Percentiles rank a stretch among this genome's conserved stretches.
Conservation (phyloP, 2,113 vertebrate genomes). For the Neolamprologus longior region DNA sequence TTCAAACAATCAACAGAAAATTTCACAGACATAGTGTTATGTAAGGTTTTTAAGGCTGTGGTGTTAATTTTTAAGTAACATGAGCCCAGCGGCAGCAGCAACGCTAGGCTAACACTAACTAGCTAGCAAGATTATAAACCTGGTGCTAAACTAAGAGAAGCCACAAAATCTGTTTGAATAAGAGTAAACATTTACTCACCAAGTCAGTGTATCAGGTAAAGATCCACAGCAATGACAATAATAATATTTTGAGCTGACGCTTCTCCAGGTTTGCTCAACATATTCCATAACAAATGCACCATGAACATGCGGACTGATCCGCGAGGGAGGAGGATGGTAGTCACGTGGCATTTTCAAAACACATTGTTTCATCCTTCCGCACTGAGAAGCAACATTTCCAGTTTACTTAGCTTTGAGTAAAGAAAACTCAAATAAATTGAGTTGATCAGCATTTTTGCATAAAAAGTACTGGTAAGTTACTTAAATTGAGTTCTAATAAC, state of each 20-base stretch:
- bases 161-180: background rate
- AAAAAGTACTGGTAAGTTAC: background rate
- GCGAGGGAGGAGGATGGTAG: rapidly evolving
- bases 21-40: rapidly evolving
- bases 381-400: rapidly evolving
- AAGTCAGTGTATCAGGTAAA: background rate
- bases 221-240: rapidly evolving
- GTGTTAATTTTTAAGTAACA: background rate
- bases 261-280: background rate
- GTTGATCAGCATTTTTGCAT: background rate
- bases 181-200: background rate
- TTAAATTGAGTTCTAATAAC: background rate
- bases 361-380: rapidly evolving
- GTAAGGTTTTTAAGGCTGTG: rapidly evolving
- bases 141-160: background rate
- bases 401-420: rapidly evolving
- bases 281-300: too few relatives aligned
- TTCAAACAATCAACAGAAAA: background rate
- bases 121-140: background rate
- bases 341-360: rapidly evolving
- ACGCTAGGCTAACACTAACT: background rate
- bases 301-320: background rate
- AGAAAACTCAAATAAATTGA: background rate
- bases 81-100: background rate
- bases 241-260: rapidly evolving